Evolutionary conservation across 2,113 vertebrate species (phyloP).

Genomic region (Raja brachyura): DNA sequence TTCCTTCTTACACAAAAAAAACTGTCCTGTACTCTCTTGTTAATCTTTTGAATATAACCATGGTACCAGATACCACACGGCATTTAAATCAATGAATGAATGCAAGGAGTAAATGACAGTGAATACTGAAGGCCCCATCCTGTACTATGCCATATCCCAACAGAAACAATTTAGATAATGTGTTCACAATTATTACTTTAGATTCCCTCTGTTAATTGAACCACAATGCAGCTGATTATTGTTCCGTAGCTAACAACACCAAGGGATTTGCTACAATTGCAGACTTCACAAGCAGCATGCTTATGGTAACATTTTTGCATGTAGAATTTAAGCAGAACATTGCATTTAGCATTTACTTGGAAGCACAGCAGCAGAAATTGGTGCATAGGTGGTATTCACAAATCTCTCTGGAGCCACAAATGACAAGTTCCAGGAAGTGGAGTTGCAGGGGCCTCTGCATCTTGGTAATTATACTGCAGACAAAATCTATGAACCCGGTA

Average conservation of each 20-base stretch:
- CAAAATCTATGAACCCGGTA: not conserved
- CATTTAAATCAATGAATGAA: not conserved
- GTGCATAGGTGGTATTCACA: constrained; percentile 13
- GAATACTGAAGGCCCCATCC: too few species aligned
- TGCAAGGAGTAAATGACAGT: not conserved
- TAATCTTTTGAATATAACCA: not conserved
- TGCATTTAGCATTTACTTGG: constrained; percentile 1
- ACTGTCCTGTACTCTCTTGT: not conserved
- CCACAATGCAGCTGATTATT: not conserved
- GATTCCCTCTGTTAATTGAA: constrained; percentile 12
- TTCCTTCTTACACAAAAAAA: too few species aligned
- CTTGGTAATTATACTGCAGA: constrained; percentile 14
- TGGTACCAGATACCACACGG: not conserved
- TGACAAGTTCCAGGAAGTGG: constrained; percentile 8
- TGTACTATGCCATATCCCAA: not conserved
- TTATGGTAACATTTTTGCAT: not conserved
- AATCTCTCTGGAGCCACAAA: constrained; percentile 25
- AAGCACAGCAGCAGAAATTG: constrained; percentile 15
- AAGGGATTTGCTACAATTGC: not conserved
- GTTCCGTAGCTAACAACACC: not conserved
- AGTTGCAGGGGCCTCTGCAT: constrained; percentile 19
- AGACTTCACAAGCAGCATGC: not conserved
- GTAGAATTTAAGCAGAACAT: not conserved
- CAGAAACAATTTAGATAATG: not conserved
- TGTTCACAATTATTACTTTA: not conserved